Percentiles rank a stretch among this genome's conserved stretches.
These are phyloP conservation scores for Leptinotarsa tumamoca DNA, from an alignment of 2,888 invertebrate genomes.

Conservation along the genomic window DNA sequence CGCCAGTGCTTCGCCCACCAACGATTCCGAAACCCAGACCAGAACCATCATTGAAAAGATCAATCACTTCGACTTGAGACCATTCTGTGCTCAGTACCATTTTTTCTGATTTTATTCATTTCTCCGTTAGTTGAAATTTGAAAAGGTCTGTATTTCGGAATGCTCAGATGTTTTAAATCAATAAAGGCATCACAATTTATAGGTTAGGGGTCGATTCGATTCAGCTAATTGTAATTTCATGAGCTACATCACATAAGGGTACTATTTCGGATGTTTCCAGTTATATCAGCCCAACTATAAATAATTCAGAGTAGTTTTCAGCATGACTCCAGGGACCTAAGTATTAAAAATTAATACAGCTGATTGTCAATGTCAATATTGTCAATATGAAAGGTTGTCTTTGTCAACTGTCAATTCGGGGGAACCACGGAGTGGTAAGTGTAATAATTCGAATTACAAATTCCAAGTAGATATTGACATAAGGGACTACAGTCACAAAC, in stretches of 20 bases:
- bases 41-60: conserved; percentile 96
- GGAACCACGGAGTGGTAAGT: no score
- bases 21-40: conserved; percentile 99
- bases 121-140: conserved; percentile 23
- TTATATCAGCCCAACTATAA: neutral
- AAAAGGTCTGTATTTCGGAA: neutral
- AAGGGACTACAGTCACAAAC: no score
- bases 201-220: neutral
- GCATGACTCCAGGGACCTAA: neutral
- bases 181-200: neutral
- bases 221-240: neutral
- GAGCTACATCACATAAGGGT: neutral
- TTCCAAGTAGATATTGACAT: no score
- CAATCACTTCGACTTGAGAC: conserved; percentile 99
- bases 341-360: conserved; percentile 5
- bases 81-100: conserved; percentile 87
- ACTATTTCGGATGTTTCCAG: neutral
- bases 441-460: no score
- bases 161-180: conserved; percentile 8
- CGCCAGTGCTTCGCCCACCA: conserved; percentile 97
- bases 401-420: neutral
- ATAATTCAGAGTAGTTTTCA: neutral
- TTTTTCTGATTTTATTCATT: conserved; percentile 38
- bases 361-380: conserved; percentile 5
- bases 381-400: neutral